Evolutionary conservation across 2,113 vertebrate species (phyloP).

Genomic region (Percina caprodes): DNA sequence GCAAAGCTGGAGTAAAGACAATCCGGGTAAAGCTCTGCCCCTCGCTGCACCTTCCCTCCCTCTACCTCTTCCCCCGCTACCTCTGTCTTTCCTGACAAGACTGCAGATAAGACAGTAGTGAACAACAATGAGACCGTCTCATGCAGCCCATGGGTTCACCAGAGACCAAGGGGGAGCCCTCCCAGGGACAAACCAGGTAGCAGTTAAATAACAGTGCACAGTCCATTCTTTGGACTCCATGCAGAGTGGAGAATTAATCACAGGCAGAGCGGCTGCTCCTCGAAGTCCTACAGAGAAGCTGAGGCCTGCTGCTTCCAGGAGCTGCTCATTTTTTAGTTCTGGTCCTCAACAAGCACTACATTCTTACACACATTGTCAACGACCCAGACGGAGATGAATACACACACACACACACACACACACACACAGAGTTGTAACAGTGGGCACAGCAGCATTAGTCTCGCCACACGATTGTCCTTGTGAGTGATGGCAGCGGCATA

Average conservation of each 20-base stretch:
- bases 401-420: not conserved
- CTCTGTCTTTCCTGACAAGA: slow-evolving; percentile 61
- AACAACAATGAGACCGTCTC: slow-evolving; percentile 61
- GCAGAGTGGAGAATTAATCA: slow-evolving; percentile 70
- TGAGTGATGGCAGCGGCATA: slow-evolving; percentile 57
- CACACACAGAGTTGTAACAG: slow-evolving; percentile 5
- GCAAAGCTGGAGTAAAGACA: slow-evolving; percentile 50
- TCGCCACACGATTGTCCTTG: slow-evolving; percentile 56
- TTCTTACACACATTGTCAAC: not conserved
- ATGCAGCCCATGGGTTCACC: slow-evolving; percentile 35
- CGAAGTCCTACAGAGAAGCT: slow-evolving; percentile 45
- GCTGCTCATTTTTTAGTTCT: slow-evolving; percentile 12
- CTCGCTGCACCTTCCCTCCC: slow-evolving; percentile 10
- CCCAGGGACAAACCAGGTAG: slow-evolving; percentile 43
- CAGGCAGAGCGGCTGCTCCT: not conserved
- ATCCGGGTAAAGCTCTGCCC: slow-evolving; percentile 33
- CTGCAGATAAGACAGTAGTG: slow-evolving; percentile 65
- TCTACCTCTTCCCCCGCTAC: slow-evolving; percentile 13
- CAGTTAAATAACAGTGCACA: slow-evolving; percentile 70
- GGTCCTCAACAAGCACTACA: slow-evolving; percentile 5
- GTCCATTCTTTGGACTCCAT: slow-evolving; percentile 57
- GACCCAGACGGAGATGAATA: not conserved
- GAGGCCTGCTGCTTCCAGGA: slow-evolving; percentile 45
- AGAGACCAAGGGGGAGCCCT: slow-evolving; percentile 54
- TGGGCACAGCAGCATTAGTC: slow-evolving; percentile 46